Evolutionary conservation across 2,113 vertebrate genomes (phyloP).

Genomic region (Alaudala cheleensis): DNA sequence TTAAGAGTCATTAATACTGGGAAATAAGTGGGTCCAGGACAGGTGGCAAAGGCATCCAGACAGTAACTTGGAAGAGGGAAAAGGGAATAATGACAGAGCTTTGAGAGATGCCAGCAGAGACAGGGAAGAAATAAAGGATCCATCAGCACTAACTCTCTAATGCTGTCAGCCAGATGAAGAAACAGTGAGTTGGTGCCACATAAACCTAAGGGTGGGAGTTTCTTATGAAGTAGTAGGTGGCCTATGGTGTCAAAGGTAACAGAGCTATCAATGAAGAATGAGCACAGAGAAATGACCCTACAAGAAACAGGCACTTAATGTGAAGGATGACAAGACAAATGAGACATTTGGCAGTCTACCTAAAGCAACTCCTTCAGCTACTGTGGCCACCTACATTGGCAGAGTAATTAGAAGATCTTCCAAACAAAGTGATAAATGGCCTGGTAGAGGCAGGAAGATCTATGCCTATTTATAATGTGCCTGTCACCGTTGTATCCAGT

Average conservation of each 20-base stretch:
- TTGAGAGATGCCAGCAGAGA: background rate
- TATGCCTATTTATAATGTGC: conserved; percentile 55
- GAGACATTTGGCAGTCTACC: conserved; percentile 51
- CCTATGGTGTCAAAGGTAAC: conserved; percentile 59
- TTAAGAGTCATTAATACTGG: background rate
- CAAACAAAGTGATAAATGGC: conserved; percentile 64
- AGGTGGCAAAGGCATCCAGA: background rate
- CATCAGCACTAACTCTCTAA: background rate
- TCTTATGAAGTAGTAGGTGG: conserved; percentile 4
- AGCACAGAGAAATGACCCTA: conserved; percentile 51
- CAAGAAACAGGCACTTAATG: conserved; percentile 48
- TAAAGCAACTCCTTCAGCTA: conserved; percentile 61
- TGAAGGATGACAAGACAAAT: conserved; percentile 68
- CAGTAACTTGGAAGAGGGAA: background rate
- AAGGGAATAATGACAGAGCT: background rate
- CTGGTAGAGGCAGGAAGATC: conserved; percentile 36
- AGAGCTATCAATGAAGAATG: conserved; percentile 54
- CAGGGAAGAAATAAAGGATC: background rate
- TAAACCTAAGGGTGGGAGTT: conserved; percentile 31
- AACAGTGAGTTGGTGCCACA: conserved; percentile 22
- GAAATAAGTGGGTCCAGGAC: background rate
- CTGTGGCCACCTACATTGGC: conserved; percentile 60
- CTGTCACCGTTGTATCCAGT: conserved; percentile 7
- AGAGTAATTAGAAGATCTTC: conserved; percentile 69
- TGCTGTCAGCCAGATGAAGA: conserved; percentile 32